Conservation (phyloP, 2,113 vertebrate genomes). For the Mugil cephalus region DNA sequence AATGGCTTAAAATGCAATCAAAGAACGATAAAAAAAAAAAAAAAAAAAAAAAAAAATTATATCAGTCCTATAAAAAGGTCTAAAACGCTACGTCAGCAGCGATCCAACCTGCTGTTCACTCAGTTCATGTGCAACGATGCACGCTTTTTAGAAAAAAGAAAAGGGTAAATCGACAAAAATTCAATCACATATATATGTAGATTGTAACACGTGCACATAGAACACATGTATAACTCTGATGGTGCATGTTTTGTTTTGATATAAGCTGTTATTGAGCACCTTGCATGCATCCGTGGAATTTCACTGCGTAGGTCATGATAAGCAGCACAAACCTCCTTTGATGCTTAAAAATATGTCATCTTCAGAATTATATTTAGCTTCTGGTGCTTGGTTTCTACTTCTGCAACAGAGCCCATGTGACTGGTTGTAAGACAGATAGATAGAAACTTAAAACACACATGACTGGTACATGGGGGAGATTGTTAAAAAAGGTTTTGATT, state of each 20-base stretch:
- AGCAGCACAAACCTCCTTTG: not conserved
- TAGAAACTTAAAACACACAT: too few species aligned
- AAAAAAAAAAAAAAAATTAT: accelerated
- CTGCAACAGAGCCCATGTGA: too few species aligned
- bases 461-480: too few species aligned
- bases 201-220: too few species aligned
- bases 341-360: not conserved
- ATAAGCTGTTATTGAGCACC: not conserved
- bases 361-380: not conserved
- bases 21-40: not conserved
- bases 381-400: too few species aligned
- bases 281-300: not conserved
- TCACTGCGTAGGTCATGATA: too few species aligned
- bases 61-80: not conserved
- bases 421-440: too few species aligned
- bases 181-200: too few species aligned
- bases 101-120: slow-evolving; percentile 1
- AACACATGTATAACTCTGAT: too few species aligned
- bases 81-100: not conserved
- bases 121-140: not conserved
- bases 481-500: too few species aligned
- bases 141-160: too few species aligned
- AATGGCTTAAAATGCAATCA: slow-evolving; percentile 31
- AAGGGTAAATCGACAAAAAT: not conserved
- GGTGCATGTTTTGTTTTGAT: too few species aligned